Base-by-base conservation (phyloP, 2,888 invertebrate genomes). In the Pediacus dermestoides region DNA sequence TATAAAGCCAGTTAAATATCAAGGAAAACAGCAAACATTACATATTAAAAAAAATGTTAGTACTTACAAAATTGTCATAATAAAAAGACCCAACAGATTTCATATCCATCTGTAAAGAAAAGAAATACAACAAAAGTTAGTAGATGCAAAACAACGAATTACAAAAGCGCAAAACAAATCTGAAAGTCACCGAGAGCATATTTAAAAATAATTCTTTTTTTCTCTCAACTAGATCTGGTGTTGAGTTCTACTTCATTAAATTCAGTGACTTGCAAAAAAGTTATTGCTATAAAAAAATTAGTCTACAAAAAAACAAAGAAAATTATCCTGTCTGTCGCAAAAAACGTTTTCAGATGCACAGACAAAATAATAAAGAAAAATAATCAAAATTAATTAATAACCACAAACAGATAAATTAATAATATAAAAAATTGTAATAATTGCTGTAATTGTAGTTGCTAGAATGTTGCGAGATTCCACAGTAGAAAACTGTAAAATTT, bases 21-120 rank as follows among this genome's bases (percentile, higher is more conserved):
- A 32, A 21, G 18, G 11, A 3, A 16, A 12, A 2, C 22, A 4
- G 7, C 7, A 30, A 14, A 12, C 11, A 7, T 3, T 4, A n/a
- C n/a, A n/a, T n/a, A 33, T 8, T 18, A 11, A 11, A 16, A 10
- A 9, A 6, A 37, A 37, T 23, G 23, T 23, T 23, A 39, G 42
- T 83, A 89, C 89, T 89, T 85, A 89, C 89, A 81, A 89, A 89
- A 80, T 88, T 89, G 77, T 90, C 89, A 79, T 90, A 90, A 83
- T 90, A 89, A 86, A 88, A 88, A 73, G 88, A 88, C 76, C 89
- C 89, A 80, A 89, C 87, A 78, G 88, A 86, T 84, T 90, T 90
- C 85, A 89, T 86, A 80, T 90, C 89, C 89, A 90, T 89, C 89
- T 90, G 85, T 28, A 78, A 86, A 86, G 73, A 62, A 67, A 65